Base-by-base conservation (phyloP, 2,888 invertebrate species). In the Ariolimax columbianus region DNA sequence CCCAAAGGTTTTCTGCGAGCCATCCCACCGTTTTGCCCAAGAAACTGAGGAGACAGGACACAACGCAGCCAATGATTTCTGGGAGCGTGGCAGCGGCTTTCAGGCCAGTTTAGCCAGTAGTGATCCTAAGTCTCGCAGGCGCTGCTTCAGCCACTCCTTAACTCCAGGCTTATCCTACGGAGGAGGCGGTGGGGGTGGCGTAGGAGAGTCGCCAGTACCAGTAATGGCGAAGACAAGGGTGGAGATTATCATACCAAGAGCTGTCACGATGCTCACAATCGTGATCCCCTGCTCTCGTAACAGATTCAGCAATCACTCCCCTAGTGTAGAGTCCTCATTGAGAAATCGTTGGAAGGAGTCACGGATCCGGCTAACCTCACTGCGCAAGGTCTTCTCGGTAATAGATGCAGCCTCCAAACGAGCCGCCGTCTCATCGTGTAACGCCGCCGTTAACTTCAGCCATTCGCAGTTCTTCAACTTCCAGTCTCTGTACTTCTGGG, bases 291-390 rank as follows among this genome's bases (percentile, higher is more conserved):
- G 77, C 40, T 77, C 77, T 7, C 51, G 51, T 9, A 77, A 77
- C 55, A 77, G 55, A 77, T 36, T 79, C 19, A 26, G 19, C 23
- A 79, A 14, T 11, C 79, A 3, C 79, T 79, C 63, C 1, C 51
- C 40, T 7, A 79, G 66, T 26, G 79, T 36, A n/a, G 79, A 63
- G 40, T 66, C 79, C 66, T 79, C 63, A 55, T 38, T 59, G 30
- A 79, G 79, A 36, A 79, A 19, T 26, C 40, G 63, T 0, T 6
- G 1, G 6, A 79, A 19, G 40, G 59, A 38, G n/a, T 79, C 79
- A 36, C 66, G 33, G 33, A 79, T 63, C 55, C 55, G 38, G 63
- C n/a, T 38, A n/a, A 79, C 66, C 55, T 79, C 59, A 79, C 40
- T 33, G 30, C 40, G 79, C n/a, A 63, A 36, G 59, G 40, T 40